These are phyloP conservation scores for Phymastichus coffea DNA, from an alignment of 1,140 invertebrate genomes.

Conservation along the genomic window DNA sequence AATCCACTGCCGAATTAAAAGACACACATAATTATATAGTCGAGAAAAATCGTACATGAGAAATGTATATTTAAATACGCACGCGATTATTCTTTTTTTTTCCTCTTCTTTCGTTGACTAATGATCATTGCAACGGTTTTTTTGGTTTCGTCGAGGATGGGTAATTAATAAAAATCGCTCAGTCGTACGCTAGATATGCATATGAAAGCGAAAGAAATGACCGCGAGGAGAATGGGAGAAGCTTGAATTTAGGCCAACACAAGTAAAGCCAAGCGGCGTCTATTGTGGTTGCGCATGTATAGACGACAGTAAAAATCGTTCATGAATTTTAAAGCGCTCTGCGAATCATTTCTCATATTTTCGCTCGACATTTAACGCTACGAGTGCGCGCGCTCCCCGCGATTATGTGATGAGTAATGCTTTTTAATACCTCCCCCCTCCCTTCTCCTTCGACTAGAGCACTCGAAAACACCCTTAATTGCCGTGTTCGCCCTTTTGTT, in stretches of 20 bases:
- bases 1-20: not conserved
- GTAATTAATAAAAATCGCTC: no score
- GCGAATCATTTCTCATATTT: constrained; percentile 56
- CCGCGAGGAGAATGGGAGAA: not conserved
- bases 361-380: constrained; percentile 41
- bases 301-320: constrained; percentile 44
- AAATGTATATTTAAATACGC: no score
- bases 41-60: no score
- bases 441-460: constrained; percentile 36
- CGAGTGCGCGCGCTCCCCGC: constrained; percentile 20
- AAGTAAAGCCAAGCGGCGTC: constrained; percentile 41
- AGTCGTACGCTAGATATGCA: no score
- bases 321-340: constrained; percentile 57
- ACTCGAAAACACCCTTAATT: constrained; percentile 60
- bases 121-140: no score
- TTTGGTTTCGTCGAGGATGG: no score
- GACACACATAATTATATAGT: constrained; percentile 13
- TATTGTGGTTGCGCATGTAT: constrained; percentile 18
- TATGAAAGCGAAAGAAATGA: no score
- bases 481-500: constrained; percentile 47
- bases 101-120: no score
- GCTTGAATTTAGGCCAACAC: constrained; percentile 26
- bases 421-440: constrained; percentile 56
- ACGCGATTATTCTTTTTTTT: no score
- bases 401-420: constrained; percentile 60